These are phyloP conservation scores for Tapirus indicus DNA, from an alignment of 2,797 vertebrate genomes.

Conservation along the genomic window DNA sequence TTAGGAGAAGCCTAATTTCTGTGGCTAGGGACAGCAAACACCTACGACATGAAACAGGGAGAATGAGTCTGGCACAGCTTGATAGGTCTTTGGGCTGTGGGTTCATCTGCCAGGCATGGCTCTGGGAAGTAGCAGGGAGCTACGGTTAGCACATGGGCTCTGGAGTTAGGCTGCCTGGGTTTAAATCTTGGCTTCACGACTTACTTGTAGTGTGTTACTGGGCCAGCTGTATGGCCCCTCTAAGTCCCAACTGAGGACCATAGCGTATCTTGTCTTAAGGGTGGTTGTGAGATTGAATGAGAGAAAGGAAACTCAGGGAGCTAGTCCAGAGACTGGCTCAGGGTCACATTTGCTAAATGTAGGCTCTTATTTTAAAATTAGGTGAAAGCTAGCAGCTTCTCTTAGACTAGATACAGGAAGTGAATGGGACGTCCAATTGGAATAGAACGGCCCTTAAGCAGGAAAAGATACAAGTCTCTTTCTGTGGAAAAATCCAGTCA, in stretches of 20 bases:
- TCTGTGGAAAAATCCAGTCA: neutral
- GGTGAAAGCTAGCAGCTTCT: neutral
- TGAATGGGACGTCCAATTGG: neutral
- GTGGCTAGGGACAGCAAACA: slow-evolving; percentile 16
- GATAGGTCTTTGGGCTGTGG: neutral
- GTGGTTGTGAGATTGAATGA: neutral
- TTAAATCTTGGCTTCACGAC: neutral
- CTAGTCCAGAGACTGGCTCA: neutral
- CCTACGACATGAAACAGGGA: neutral
- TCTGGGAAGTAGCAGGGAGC: neutral
- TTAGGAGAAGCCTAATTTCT: slow-evolving; percentile 62
- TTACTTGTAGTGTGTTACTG: neutral
- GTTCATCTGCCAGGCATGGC: neutral
- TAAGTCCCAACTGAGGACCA: neutral
- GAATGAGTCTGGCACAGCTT: neutral
- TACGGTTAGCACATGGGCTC: neutral
- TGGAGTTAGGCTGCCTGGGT: neutral
- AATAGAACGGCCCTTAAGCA: neutral
- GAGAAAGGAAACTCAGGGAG: neutral
- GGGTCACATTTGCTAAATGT: neutral
- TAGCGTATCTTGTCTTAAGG: neutral
- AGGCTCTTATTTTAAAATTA: slow-evolving; percentile 33
- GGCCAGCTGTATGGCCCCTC: neutral
- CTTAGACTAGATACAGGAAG: neutral
- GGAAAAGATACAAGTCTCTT: neutral